These are phyloP conservation scores for Bergia puertoricense DNA, from an alignment of 92 coral and sea anemone species.

Conservation along the genomic window DNA sequence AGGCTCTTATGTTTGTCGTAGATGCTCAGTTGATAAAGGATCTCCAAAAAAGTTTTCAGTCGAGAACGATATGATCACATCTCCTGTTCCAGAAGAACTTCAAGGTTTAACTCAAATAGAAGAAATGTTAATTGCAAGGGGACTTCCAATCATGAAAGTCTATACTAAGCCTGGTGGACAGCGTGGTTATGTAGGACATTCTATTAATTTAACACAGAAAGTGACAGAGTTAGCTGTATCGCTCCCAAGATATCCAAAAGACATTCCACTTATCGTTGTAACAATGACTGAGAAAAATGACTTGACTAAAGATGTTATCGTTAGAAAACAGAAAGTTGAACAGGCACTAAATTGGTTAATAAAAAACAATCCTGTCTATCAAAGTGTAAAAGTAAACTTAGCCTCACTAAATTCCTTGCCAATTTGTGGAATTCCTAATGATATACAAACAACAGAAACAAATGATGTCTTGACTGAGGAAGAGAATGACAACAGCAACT, in stretches of 20 bases:
- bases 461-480: conserved; percentile 13
- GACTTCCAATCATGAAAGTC: conserved; percentile 60
- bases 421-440: conserved; percentile 46
- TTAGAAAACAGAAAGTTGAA: conserved; percentile 52
- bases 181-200: conserved; percentile 53
- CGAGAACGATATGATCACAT: conserved; percentile 47
- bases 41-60: conserved; percentile 45
- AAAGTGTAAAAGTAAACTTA: conserved; percentile 40
- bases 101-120: conserved; percentile 57
- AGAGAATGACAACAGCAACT: conserved; percentile 41
- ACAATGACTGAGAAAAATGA: conserved; percentile 61
- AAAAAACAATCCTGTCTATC: conserved; percentile 61
- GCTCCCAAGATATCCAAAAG: conserved; percentile 51
- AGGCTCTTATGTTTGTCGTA: conserved; percentile 43
- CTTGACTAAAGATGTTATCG: conserved; percentile 53
- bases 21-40: conserved; percentile 47
- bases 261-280: conserved; percentile 51
- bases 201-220: conserved; percentile 58
- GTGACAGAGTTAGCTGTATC: conserved; percentile 48
- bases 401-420: conserved; percentile 23
- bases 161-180: conserved; percentile 53
- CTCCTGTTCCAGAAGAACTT: conserved; percentile 51
- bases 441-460: conserved; percentile 46
- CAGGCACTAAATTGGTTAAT: conserved; percentile 55
- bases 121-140: conserved; percentile 64